Evolutionary conservation across 2,113 vertebrate species (phyloP), one percentile per base, ranked within the genome.

Genomic region (Oreotrochilus melanogaster): DNA sequence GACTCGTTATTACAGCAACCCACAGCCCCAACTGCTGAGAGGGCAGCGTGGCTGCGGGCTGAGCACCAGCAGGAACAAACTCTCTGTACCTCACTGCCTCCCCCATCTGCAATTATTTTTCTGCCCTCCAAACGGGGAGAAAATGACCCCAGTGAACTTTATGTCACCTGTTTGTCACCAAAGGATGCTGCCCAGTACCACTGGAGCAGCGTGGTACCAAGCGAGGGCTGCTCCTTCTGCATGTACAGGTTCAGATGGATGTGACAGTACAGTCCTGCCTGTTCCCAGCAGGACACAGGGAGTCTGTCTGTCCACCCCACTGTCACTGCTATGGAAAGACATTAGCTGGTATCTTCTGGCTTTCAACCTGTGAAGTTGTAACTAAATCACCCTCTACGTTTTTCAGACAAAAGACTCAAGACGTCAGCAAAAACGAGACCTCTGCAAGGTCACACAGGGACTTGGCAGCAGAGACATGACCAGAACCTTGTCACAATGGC

Each of bases 1-100:
- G 72, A 84, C 86, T 96, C 83, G 76, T 95, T 96, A 95, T 96
- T 95, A 92, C 92, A 88, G 88, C 92, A 95, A 95, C 73, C 92
- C 69, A 2, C 86, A 71, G 70, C 69, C 37, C 0, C 62, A 94
- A 92, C 94, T 80, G 95, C 86, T n/a, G 0, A 64, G 81, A 54
- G 69, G 56, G 56, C 62, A 50, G 5, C 10, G 28, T 0, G 2
- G 93, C 71, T 28, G 0, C 83, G 50, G 87, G 65, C 76, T 0
- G 1, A 23, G 43, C 0, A 6, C 76, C 65, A 91, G 85, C 6
- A 1, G 31, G 35, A 93, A 78, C 54, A 53, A 79, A 62, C 48
- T 73, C 39, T 78, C 69, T 10, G 58, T 18, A 14, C 48, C 33
- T 23, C 30, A 13, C 33, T 15, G 14, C 37, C 22, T 60, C 18